These are phyloP conservation scores for Digitonthophagus gazella DNA, from an alignment of 2,888 invertebrate genomes.

Conservation along the genomic window DNA sequence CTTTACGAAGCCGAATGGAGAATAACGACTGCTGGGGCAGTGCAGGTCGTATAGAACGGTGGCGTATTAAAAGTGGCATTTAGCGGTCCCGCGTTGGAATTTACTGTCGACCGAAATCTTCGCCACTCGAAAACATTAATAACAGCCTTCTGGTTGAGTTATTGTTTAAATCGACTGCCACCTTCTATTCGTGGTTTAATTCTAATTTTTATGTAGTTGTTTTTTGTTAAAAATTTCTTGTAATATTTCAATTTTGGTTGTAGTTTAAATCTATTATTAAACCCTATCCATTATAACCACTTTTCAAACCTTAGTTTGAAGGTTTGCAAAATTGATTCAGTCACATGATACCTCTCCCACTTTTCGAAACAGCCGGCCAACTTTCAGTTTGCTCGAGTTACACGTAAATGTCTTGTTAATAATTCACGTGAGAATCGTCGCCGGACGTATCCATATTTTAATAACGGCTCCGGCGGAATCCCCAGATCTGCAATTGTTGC, in stretches of 20 bases:
- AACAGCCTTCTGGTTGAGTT: conserved; percentile 25
- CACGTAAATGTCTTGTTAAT: background rate
- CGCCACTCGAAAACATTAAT: conserved; percentile 25
- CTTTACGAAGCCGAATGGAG: background rate
- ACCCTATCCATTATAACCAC: background rate
- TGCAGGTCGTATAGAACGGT: background rate
- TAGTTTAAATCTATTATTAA: too few relatives aligned
- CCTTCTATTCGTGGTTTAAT: too few relatives aligned
- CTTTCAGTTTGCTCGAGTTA: background rate
- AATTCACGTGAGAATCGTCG: background rate
- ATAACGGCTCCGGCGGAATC: background rate
- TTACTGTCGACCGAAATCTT: conserved; percentile 19
- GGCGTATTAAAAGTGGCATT: background rate
- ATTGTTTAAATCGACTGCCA: conserved; percentile 22
- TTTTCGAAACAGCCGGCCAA: background rate
- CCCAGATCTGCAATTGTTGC: background rate
- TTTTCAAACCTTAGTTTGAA: background rate
- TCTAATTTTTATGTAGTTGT: too few relatives aligned
- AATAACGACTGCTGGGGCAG: background rate
- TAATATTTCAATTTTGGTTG: too few relatives aligned
- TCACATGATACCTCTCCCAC: background rate
- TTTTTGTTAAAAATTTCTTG: too few relatives aligned
- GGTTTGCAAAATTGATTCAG: background rate
- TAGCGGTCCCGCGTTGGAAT: background rate
- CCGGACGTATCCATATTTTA: background rate